Evolutionary conservation across 2,888 invertebrate species (phyloP).

Genomic region (Clusia tigrina): DNA sequence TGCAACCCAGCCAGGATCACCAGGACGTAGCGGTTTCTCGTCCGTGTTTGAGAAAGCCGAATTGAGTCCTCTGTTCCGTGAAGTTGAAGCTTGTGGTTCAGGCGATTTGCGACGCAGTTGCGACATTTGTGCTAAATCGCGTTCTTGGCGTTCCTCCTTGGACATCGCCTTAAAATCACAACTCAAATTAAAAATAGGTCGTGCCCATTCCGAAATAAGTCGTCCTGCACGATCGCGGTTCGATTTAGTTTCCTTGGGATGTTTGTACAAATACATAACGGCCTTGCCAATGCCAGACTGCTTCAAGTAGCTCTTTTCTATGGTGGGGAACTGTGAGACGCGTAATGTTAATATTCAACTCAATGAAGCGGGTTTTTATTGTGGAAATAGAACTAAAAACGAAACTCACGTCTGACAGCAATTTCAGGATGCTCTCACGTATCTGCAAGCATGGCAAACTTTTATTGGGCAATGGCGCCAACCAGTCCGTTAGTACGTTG

Average conservation of each 20-base stretch:
- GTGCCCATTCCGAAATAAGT: constrained; percentile 96
- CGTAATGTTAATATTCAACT: background rate
- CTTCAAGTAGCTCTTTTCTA: constrained; percentile 89
- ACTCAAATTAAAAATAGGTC: constrained; percentile 96
- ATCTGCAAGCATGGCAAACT: constrained; percentile 95
- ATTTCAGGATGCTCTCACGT: constrained; percentile 83
- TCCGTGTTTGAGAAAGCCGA: constrained; percentile 69
- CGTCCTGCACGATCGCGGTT: constrained; percentile 91
- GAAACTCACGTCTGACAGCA: constrained; percentile 75
- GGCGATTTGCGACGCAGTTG: constrained; percentile 58
- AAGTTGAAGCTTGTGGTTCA: constrained; percentile 64
- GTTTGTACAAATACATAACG: constrained; percentile 99
- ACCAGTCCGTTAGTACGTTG: constrained; percentile 93
- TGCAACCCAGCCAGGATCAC: constrained; percentile 94
- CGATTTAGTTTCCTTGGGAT: constrained; percentile 94
- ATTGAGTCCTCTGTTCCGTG: constrained; percentile 67
- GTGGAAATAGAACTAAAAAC: background rate
- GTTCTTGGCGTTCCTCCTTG: constrained; percentile 91
- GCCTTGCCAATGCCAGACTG: constrained; percentile 98
- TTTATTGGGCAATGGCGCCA: constrained; percentile 97
- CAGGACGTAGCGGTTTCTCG: constrained; percentile 81
- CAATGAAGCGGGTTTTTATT: background rate
- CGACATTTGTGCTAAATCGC: constrained; percentile 88
- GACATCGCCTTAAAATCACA: constrained; percentile 91
- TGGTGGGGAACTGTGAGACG: constrained; percentile 74